Evolutionary conservation across 2,888 invertebrate genomes (phyloP).

Genomic region (Lithosia quadra): DNA sequence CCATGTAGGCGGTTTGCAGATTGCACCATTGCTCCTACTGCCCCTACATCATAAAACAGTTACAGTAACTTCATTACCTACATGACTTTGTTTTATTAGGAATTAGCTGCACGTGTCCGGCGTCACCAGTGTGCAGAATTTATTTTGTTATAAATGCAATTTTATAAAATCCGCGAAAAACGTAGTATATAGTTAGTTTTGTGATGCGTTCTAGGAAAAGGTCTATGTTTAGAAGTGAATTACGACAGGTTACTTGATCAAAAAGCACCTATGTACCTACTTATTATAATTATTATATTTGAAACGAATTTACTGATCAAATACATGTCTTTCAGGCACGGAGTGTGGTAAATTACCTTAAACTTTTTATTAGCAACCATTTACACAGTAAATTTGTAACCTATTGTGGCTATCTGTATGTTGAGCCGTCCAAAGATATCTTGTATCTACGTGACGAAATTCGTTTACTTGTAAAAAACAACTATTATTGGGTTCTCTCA

Average conservation of each 20-base stretch:
- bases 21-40: conserved; percentile 24
- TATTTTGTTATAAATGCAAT: not conserved
- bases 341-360: not conserved
- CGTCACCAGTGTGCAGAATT: not conserved
- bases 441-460: conserved; percentile 50
- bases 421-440: conserved; percentile 36
- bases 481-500: conserved; percentile 57
- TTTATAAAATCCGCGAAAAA: not conserved
- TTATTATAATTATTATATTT: not conserved
- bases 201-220: too few relatives aligned
- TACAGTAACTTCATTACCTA: not conserved
- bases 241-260: too few relatives aligned
- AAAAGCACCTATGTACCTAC: not conserved
- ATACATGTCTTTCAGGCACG: not conserved
- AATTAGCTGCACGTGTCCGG: not conserved
- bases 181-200: not conserved
- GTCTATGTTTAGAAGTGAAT: too few relatives aligned
- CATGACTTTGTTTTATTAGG: not conserved
- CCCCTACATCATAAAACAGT: conserved; percentile 3
- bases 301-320: not conserved
- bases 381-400: conserved; percentile 12
- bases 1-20: conserved; percentile 27
- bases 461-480: conserved; percentile 51
- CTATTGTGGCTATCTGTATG: conserved; percentile 13
- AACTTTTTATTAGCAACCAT: not conserved